phyloP scores from a whole-genome alignment of 2,888 invertebrate genomes.

The Oegoconia quadripuncta region DNA sequence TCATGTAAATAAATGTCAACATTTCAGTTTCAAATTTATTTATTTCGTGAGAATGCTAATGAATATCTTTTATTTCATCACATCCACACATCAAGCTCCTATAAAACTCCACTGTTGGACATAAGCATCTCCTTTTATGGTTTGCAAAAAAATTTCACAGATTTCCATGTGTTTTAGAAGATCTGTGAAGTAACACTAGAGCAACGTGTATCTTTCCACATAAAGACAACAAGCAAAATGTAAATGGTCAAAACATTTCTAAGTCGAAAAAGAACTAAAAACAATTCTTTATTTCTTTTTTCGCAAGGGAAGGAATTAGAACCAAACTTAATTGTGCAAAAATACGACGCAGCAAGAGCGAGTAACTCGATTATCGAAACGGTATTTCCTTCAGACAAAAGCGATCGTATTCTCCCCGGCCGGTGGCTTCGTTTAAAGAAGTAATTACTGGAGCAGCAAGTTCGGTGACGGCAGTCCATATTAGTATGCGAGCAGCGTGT shows the following conservation, averaged over 20 bases:
- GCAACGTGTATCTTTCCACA: background rate
- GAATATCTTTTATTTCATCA: no score
- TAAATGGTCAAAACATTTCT: background rate
- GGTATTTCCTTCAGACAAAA: conserved; percentile 55
- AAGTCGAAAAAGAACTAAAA: background rate
- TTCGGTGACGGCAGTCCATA: conserved; percentile 38
- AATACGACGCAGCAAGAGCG: conserved; percentile 32
- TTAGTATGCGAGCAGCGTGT: conserved; percentile 70
- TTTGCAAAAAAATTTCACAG: no score
- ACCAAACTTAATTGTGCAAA: conserved; percentile 34
- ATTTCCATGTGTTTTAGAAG: no score
- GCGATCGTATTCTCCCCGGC: conserved; percentile 52
- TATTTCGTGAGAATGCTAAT: no score
- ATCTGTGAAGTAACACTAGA: background rate
- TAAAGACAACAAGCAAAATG: no score
- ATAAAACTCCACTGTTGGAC: no score
- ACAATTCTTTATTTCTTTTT: conserved; percentile 5
- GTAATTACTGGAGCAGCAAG: conserved; percentile 72
- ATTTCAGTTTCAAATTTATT: no score
- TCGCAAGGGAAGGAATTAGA: conserved; percentile 16
- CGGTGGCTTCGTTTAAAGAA: conserved; percentile 67
- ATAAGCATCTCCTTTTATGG: no score
- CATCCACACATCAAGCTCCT: no score
- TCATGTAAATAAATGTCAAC: no score
- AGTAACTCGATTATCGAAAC: conserved; percentile 61